A percentile compares a stretch with the other conserved stretches of the same genome.
Evolutionary conservation across 2,797 vertebrate species (phyloP).

Genomic region (Euphonia xanthogaster): DNA sequence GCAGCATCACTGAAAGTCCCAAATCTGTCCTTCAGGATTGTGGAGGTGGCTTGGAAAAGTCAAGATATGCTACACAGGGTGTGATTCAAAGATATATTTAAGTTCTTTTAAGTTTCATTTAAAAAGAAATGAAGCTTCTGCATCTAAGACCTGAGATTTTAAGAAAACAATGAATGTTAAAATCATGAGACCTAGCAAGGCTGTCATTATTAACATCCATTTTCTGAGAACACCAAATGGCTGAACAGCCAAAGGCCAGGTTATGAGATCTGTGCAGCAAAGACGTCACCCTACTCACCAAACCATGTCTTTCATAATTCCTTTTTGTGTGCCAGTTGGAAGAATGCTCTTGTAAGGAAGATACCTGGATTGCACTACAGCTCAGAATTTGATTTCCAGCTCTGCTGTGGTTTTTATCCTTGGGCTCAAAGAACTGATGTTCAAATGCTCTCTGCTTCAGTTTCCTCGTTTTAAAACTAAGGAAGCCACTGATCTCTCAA

Average conservation of each 20-base stretch:
- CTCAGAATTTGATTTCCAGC: not conserved
- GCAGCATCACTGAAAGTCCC: not conserved
- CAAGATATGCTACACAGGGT: fast-evolving
- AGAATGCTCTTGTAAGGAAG: not conserved
- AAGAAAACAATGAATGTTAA: not conserved
- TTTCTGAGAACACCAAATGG: not conserved
- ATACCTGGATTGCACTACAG: not conserved
- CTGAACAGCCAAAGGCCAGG: not conserved
- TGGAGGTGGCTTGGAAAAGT: not conserved
- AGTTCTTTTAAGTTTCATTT: not conserved
- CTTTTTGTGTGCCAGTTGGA: not conserved
- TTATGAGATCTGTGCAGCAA: not conserved
- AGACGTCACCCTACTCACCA: not conserved
- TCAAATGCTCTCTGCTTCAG: not conserved
- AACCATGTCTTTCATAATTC: not conserved
- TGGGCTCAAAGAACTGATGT: not conserved
- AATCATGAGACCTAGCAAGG: not conserved
- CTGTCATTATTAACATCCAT: not conserved
- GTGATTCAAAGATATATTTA: not conserved
- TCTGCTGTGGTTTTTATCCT: not conserved
- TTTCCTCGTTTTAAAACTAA: not conserved
- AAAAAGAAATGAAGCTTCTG: not conserved
- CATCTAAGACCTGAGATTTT: not conserved
- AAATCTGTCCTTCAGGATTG: not conserved
- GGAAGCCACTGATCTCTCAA: not conserved